Evolutionary conservation across 2,888 invertebrate species (phyloP).

Genomic region (Lycophotia porphyrea): DNA sequence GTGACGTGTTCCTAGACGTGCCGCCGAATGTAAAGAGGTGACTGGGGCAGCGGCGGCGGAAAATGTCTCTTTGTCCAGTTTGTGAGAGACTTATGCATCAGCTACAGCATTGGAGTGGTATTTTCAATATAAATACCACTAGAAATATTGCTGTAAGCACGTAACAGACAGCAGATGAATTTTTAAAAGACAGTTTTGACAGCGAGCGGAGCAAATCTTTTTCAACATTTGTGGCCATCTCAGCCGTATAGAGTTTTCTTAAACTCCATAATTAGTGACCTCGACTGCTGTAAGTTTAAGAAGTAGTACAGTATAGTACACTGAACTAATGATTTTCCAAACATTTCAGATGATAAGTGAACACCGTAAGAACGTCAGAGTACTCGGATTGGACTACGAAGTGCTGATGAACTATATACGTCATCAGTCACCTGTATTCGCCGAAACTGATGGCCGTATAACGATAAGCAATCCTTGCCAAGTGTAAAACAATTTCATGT

Average conservation of each 20-base stretch:
- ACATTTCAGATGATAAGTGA: conserved; percentile 82
- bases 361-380: conserved; percentile 81
- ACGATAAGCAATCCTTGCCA: conserved; percentile 79
- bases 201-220: neutral
- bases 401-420: conserved; percentile 80
- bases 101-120: neutral
- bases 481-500: neutral
- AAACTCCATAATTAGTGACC: neutral
- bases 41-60: neutral
- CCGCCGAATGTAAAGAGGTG: neutral
- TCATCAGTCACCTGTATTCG: conserved; percentile 77
- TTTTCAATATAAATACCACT: neutral
- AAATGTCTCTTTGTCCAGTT: neutral
- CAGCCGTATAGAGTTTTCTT: too few relatives aligned
- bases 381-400: conserved; percentile 82
- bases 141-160: neutral
- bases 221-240: neutral
- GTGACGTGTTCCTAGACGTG: neutral
- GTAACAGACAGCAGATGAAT: neutral
- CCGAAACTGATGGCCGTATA: conserved; percentile 80
- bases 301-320: too few relatives aligned
- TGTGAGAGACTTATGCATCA: neutral
- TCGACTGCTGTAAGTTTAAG: neutral
- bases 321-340: neutral
- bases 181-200: neutral